Conservation (phyloP, 1,140 invertebrate species). For the Spodoptera litura region DNA sequence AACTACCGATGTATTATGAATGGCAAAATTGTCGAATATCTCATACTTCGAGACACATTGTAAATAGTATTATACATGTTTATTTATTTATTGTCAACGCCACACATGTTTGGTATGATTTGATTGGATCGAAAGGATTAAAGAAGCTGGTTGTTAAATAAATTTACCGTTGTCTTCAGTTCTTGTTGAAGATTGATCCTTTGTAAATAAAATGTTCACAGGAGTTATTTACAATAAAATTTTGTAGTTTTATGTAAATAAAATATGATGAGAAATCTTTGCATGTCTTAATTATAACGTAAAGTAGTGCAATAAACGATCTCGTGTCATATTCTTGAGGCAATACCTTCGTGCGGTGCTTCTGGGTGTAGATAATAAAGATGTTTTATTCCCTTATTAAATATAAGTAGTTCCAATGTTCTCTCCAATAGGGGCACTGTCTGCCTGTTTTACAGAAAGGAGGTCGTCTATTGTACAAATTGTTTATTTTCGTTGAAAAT, state of each 20-base stretch:
- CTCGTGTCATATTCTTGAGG: conserved; percentile 56
- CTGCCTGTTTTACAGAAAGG: conserved; percentile 21
- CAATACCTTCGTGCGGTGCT: conserved; percentile 58
- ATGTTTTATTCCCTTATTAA: conserved; percentile 24
- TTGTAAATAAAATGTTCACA: conserved; percentile 66
- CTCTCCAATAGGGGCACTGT: conserved; percentile 29
- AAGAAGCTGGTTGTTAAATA: conserved; percentile 14
- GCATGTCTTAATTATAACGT: conserved; percentile 50
- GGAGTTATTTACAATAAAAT: conserved; percentile 61
- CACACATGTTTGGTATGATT: conserved; percentile 27
- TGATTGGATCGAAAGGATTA: conserved; percentile 26
- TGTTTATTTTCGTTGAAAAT: conserved; percentile 50
- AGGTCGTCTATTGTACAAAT: conserved; percentile 65
- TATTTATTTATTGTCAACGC: conserved; percentile 53
- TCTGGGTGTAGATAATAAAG: conserved; percentile 47
- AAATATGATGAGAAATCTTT: conserved; percentile 52
- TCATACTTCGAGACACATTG: conserved; percentile 47
- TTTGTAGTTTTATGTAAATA: conserved; percentile 65
- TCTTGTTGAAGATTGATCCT: conserved; percentile 36
- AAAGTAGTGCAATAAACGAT: conserved; percentile 74
- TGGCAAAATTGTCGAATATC: conserved; percentile 41
- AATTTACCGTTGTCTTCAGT: conserved; percentile 16
- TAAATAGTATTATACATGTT: conserved; percentile 59
- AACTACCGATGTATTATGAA: conserved; percentile 40
- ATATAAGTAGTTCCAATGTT: conserved; percentile 33